Base-by-base conservation (phyloP, 1,140 invertebrate species). In the Aphaenogaster ashmeadi region DNA sequence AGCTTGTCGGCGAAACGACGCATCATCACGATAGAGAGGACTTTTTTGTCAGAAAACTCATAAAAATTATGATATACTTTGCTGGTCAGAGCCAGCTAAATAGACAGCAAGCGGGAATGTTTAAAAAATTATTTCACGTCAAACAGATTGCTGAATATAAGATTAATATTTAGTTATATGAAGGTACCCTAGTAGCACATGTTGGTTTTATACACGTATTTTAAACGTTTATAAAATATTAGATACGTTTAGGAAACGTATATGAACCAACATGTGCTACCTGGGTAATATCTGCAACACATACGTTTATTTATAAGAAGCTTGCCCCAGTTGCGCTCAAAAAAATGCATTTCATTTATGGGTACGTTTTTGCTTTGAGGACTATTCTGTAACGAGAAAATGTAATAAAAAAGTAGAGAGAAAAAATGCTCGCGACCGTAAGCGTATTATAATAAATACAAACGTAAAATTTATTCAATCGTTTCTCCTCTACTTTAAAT, bases 1-100 rank as follows among this genome's bases (percentile, higher is more conserved):
- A 83, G 88, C 89, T 90, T 78, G 88, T 90, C 13, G 50, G 21
- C 21, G 50, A n/a, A 81, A 81, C 38, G 54, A 84, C 41, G 80
- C 54, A 21, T 74, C 66, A 83, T 83, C 54, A 60, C 11, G 27
- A 71, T 33, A 71, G 54, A 60, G 41, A 38, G 18, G 1, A 18
- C 18, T 74, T 75, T 84, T 84, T 84, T 75, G 54, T 13, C 44
- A 4, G 8, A 74, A 50, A 13, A 58, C 27, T 83, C 67, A 2
- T 60, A n/a, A 84, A 74, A 84, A 75, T 60, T 60, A 75, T 27
- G 4, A 50, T 84, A 56, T 38, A 56, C 41, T 36, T 33, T 38
- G 3, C 18, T 8, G 18, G 2, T 18, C 3, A 21, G 21, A 56
- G 13, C 33, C 4, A 27, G 36, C 21, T 60, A 62, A 58, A 58